These are phyloP conservation scores for Julus scandinavius DNA, from an alignment of 2,888 invertebrate species.

Conservation along the genomic window DNA sequence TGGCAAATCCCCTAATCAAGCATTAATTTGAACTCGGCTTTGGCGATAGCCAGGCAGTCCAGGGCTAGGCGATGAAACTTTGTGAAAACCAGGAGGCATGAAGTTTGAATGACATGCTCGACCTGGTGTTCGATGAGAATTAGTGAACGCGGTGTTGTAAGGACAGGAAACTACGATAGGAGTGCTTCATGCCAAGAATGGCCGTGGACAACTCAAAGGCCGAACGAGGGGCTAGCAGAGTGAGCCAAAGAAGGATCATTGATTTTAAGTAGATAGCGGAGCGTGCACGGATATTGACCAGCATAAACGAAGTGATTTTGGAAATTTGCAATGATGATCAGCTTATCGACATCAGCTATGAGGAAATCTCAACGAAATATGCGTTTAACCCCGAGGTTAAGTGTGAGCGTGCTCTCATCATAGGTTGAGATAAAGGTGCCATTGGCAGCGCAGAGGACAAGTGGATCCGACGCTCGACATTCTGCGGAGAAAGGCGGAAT, in stretches of 20 bases:
- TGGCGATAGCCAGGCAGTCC: too few species aligned
- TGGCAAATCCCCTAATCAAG: background rate
- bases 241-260: background rate
- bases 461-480: background rate
- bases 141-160: too few species aligned
- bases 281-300: background rate
- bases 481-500: background rate
- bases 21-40: background rate
- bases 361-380: background rate
- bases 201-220: too few species aligned
- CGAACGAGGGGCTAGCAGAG: too few species aligned
- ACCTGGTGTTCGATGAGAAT: too few species aligned
- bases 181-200: too few species aligned
- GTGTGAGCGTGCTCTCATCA: background rate
- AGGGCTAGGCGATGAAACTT: too few species aligned
- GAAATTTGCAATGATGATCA: background rate
- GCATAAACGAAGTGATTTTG: background rate
- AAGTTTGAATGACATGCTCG: too few species aligned
- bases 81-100: too few species aligned
- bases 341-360: background rate
- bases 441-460: background rate
- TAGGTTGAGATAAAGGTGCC: background rate
- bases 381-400: background rate
- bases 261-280: too few species aligned
- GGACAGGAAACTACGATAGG: too few species aligned